A percentile compares a stretch with the other conserved stretches of the same genome.
Conservation (phyloP, 2,888 invertebrate species). For the Conchocele bisecta region DNA sequence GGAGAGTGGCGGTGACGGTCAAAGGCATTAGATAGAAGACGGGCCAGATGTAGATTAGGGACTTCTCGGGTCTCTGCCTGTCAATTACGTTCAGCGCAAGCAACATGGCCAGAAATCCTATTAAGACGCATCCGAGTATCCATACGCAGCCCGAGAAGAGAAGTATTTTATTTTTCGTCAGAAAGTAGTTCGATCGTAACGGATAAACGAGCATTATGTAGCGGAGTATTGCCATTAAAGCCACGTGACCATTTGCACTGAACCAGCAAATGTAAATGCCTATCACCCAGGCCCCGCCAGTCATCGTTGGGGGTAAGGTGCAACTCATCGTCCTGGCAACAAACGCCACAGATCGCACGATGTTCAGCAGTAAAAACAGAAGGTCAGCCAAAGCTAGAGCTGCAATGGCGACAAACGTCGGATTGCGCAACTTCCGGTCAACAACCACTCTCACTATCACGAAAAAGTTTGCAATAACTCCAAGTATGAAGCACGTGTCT, state of each 20-base stretch:
- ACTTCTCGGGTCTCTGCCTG: constrained; percentile 21
- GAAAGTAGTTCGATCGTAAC: constrained; percentile 12
- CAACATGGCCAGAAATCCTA: constrained; percentile 17
- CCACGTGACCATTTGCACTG: constrained; percentile 38
- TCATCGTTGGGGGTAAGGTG: not conserved
- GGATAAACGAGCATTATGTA: constrained; percentile 41
- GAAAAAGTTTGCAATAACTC: constrained; percentile 32
- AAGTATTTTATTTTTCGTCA: constrained; percentile 35
- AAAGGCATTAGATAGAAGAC: constrained; percentile 42
- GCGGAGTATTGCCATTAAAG: constrained; percentile 39
- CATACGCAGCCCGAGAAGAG: constrained; percentile 31
- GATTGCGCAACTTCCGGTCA: constrained; percentile 31
- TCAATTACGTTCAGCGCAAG: constrained; percentile 4
- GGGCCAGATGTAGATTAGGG: constrained; percentile 27
- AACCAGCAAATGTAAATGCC: constrained; percentile 48
- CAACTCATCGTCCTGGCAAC: constrained; percentile 19
- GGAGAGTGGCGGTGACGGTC: constrained; percentile 30
- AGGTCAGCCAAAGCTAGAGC: constrained; percentile 37
- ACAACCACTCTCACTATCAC: constrained; percentile 24
- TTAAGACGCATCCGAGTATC: constrained; percentile 37
- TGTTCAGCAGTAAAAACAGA: constrained; percentile 24
- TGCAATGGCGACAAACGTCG: constrained; percentile 45
- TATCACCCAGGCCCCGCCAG: no score
- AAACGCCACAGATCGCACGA: constrained; percentile 18
- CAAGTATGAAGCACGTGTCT: constrained; percentile 24